Evolutionary conservation across 92 coral and sea anemone species (phyloP).

Genomic region (Phymanthus crucifer): DNA sequence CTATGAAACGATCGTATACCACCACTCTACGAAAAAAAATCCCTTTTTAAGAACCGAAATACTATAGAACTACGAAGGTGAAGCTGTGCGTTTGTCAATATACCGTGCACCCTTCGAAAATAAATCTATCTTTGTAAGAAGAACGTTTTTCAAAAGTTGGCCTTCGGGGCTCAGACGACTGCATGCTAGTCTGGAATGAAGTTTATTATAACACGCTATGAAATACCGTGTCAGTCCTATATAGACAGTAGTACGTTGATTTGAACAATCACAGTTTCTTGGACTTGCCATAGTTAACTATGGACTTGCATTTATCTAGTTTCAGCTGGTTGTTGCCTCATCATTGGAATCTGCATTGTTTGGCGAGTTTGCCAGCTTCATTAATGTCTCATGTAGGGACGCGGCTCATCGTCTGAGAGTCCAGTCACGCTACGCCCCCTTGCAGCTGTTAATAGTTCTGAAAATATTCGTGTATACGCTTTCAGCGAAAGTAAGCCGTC

Average conservation of each 20-base stretch:
- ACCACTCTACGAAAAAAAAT: neutral
- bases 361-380: neutral
- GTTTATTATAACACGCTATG: neutral
- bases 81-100: no score
- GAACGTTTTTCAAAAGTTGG: neutral
- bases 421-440: no score
- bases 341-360: neutral
- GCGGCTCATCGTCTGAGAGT: no score
- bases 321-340: neutral
- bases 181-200: neutral
- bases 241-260: neutral
- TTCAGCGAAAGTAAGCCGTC: no score
- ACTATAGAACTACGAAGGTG: neutral
- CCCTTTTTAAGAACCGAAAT: neutral
- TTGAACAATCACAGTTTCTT: neutral
- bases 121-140: no score
- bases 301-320: neutral
- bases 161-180: neutral
- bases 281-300: no score
- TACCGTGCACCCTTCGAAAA: no score
- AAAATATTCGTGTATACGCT: no score
- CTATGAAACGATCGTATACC: constrained; percentile 30
- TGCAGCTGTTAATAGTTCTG: no score
- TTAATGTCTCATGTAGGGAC: neutral
- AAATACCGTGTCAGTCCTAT: neutral